A percentile compares a stretch with the other conserved stretches of the same genome.
Evolutionary conservation across 2,888 invertebrate genomes (phyloP).

Genomic region (Mechanitis messenoides): DNA sequence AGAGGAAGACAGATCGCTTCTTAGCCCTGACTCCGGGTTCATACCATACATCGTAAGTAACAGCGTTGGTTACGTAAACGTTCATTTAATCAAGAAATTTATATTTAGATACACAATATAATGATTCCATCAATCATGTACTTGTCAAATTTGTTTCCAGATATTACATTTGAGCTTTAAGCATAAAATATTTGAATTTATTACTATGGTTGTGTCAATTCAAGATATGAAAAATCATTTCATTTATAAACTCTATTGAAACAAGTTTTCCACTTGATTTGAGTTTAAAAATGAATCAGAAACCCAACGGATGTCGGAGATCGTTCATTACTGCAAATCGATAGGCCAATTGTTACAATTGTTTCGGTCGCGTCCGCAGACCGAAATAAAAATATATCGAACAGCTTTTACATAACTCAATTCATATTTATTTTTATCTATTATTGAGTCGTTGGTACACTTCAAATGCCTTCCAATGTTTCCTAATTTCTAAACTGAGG

Average conservation of each 20-base stretch:
- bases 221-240: not conserved
- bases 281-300: not conserved
- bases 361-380: too few relatives aligned
- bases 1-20: slow-evolving; percentile 47
- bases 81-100: not conserved
- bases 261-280: not conserved
- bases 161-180: too few relatives aligned
- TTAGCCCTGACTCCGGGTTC: slow-evolving; percentile 39
- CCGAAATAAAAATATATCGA: not conserved
- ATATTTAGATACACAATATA: not conserved
- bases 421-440: not conserved
- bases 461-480: not conserved
- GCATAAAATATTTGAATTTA: too few relatives aligned
- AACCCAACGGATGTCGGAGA: not conserved
- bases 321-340: slow-evolving; percentile 1
- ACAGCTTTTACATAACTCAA: not conserved
- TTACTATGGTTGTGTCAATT: too few relatives aligned
- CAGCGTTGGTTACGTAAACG: not conserved
- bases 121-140: too few relatives aligned
- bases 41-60: not conserved
- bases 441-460: not conserved
- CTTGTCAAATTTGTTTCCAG: too few relatives aligned
- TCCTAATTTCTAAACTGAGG: not conserved
- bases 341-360: not conserved
- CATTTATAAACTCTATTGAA: not conserved